These are phyloP conservation scores for Rhopilema esculentum DNA, from an alignment of 30 jellyfish, hydroid and myxozoan species.

Conservation along the genomic window DNA sequence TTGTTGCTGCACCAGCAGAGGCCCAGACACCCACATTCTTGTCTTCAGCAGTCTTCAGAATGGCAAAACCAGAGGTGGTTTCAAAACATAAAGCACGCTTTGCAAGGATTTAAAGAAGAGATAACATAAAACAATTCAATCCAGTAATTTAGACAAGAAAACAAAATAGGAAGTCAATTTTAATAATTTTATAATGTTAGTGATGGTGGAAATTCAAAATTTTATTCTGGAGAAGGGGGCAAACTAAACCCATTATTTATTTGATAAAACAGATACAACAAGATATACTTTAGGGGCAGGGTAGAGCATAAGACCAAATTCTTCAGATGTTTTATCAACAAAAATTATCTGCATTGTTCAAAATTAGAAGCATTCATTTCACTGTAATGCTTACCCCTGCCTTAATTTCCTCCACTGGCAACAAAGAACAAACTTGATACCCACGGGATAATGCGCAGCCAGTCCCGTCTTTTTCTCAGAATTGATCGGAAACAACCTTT, in stretches of 20 bases:
- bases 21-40: not conserved
- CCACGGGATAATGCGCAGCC: too few relatives aligned
- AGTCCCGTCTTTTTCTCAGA: too few relatives aligned
- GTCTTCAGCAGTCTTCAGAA: not conserved
- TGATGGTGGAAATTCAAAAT: not conserved
- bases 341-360: not conserved
- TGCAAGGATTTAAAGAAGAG: not conserved
- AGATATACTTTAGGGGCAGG: not conserved
- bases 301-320: not conserved
- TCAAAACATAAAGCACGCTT: not conserved
- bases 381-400: not conserved
- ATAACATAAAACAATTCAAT: not conserved
- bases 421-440: too few relatives aligned
- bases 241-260: not conserved
- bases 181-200: not conserved
- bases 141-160: not conserved
- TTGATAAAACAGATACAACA: not conserved
- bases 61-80: not conserved
- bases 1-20: not conserved
- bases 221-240: not conserved
- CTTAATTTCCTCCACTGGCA: not conserved
- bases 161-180: not conserved
- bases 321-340: not conserved
- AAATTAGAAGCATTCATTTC: not conserved
- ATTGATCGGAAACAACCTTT: too few relatives aligned